These are phyloP conservation scores for Drosophila heteroneura DNA, from an alignment of 2,888 invertebrate species.

Conservation along the genomic window DNA sequence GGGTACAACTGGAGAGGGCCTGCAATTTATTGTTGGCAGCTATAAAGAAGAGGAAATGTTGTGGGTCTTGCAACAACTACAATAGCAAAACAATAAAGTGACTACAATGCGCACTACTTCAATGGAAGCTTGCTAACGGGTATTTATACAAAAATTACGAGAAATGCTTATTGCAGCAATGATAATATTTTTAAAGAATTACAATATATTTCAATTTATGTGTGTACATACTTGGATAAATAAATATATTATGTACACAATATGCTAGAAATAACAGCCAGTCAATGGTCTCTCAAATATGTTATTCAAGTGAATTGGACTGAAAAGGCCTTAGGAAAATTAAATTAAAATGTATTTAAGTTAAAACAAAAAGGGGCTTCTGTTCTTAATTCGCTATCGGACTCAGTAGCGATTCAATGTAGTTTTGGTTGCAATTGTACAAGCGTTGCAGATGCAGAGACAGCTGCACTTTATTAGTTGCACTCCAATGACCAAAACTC, in stretches of 20 bases:
- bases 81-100: conserved; percentile 11
- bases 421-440: conserved; percentile 24
- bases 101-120: conserved; percentile 34
- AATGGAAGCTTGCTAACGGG: conserved; percentile 1
- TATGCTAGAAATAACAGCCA: not conserved
- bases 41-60: conserved; percentile 60
- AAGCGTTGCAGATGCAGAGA: conserved; percentile 13
- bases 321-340: not conserved
- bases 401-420: conserved; percentile 29
- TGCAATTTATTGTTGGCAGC: conserved; percentile 63
- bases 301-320: not conserved
- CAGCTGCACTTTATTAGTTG: conserved; percentile 62
- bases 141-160: conserved; percentile 11
- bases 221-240: not conserved
- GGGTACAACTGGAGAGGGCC: conserved; percentile 16
- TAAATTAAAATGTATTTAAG: not conserved
- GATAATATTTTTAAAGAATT: not conserved
- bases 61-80: conserved; percentile 32
- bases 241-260: not conserved
- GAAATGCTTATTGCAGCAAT: not conserved
- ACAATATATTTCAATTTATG: not conserved
- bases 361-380: not conserved
- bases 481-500: conserved; percentile 45
- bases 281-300: not conserved
- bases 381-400: conserved; percentile 15